Evolutionary conservation across 1,140 invertebrate species (phyloP), one percentile per base, ranked within the genome.

Genomic region (Antheraea mylitta): DNA sequence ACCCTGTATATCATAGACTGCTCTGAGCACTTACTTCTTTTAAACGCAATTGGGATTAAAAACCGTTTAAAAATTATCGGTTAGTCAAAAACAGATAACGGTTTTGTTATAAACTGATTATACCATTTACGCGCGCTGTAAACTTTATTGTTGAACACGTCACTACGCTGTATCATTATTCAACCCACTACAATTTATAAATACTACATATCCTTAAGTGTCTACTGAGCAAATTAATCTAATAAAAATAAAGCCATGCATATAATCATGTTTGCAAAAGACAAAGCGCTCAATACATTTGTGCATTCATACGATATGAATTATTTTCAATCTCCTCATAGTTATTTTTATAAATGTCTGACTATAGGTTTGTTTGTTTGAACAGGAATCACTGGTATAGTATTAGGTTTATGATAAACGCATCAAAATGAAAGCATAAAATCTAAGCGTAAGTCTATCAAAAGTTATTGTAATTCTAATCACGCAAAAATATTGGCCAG

Each of bases 171-270:
- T 3, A 48, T 48, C 45, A 11, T 48, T 13, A 48, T 9, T 48
- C 45, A 48, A 9, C 45, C 45, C 45, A 48, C 45, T 48, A 19
- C 22, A 8, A 66, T 70, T 66, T 66, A 70, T 70, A 70, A 66
- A 70, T 70, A 66, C 58, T 58, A 18, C 58, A 70, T 62, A 58
- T 58, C 64, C 69, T 53, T 70, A 70, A 53, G 61, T 53, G 69
- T 66, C 38, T 18, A 62, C 45, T 48, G 45, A 48, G 7, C 45
- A 3, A 48, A 48, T 48, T 6, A 9, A 7, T 13, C 45, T 48
- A 48, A 60, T 60, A 60, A 60, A 60, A 60, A 22, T 8, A 60
- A 60, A 22, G 58, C 19, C 58, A 60, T 8, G 45, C 45, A 13
- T 11, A 13, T 48, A 48, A 48, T 13, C 11, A 48, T 48, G 45